phyloP scores from a whole-genome alignment of 2,888 invertebrate species.

The Prosapia bicincta region DNA sequence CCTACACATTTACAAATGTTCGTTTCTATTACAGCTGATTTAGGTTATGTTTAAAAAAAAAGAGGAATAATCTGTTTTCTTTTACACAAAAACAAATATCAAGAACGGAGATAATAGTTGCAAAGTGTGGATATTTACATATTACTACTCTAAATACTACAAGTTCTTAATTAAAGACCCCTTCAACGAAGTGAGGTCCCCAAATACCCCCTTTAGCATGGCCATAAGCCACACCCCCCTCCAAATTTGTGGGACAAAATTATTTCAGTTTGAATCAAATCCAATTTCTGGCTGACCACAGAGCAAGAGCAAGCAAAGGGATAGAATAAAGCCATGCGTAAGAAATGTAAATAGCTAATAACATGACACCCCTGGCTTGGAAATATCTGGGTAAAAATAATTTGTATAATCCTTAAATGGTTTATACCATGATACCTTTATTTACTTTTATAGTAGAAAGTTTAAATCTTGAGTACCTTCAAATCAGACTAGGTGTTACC shows the following conservation, averaged over 20 bases:
- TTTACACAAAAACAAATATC: too few species aligned
- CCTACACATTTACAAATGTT: too few species aligned
- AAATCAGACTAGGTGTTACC: too few species aligned
- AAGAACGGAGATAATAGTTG: too few species aligned
- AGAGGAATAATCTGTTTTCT: too few species aligned
- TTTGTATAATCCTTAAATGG: too few species aligned
- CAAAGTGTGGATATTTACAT: constrained; percentile 9
- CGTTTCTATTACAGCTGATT: too few species aligned
- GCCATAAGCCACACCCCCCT: constrained; percentile 22
- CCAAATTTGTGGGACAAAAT: constrained; percentile 8
- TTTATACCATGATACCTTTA: too few species aligned
- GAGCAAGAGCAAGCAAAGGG: constrained; percentile 38
- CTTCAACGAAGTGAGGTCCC: constrained; percentile 16
- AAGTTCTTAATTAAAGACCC: constrained; percentile 2
- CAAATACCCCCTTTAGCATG: constrained; percentile 14
- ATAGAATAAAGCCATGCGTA: constrained; percentile 34
- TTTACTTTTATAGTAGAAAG: too few species aligned
- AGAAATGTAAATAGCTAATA: constrained; percentile 18
- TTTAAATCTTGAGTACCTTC: too few species aligned
- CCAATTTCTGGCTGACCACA: constrained; percentile 37
- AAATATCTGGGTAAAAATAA: background rate
- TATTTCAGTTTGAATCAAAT: constrained; percentile 4
- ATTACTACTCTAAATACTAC: background rate
- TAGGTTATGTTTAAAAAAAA: too few species aligned
- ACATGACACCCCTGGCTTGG: background rate